Percentiles rank a stretch among this genome's conserved stretches.
phyloP scores from a whole-genome alignment of 2,113 vertebrate species.

The Ivindomyrus marchei region DNA sequence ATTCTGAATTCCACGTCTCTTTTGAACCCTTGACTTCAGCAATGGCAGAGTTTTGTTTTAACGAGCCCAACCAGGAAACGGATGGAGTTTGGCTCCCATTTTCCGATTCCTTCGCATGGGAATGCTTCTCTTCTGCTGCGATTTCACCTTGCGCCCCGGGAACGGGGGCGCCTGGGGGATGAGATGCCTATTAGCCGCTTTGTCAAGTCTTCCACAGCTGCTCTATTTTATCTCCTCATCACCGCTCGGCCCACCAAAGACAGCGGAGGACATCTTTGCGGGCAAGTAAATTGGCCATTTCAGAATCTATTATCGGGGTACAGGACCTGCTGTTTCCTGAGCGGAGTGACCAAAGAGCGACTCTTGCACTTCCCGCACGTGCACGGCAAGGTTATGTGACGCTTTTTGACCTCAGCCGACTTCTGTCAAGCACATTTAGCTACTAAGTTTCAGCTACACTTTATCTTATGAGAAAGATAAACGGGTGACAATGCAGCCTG shows the following conservation, averaged over 20 bases:
- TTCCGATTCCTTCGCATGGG: not conserved
- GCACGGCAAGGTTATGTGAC: not conserved
- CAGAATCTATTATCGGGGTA: constrained; percentile 15
- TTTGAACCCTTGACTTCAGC: not conserved
- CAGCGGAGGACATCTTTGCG: not conserved
- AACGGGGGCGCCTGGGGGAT: not conserved
- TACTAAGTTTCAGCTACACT: not conserved
- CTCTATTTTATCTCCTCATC: constrained; percentile 11
- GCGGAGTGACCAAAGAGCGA: not conserved
- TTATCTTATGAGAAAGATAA: not conserved
- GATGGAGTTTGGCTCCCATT: not conserved
- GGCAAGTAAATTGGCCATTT: constrained; percentile 19
- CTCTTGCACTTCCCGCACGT: not conserved
- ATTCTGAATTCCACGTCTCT: not conserved
- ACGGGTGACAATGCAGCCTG: not conserved
- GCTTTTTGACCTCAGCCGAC: not conserved
- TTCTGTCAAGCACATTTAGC: not conserved
- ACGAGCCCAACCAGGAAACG: not conserved
- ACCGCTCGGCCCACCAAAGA: not conserved
- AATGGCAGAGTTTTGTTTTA: not conserved
- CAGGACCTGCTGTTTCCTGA: constrained; percentile 12
- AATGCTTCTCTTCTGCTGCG: not conserved
- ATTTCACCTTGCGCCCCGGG: not conserved
- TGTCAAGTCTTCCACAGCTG: not conserved
- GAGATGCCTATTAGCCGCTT: not conserved